Base-by-base conservation (phyloP, 2,113 vertebrate genomes). In the Pheucticus melanocephalus region DNA sequence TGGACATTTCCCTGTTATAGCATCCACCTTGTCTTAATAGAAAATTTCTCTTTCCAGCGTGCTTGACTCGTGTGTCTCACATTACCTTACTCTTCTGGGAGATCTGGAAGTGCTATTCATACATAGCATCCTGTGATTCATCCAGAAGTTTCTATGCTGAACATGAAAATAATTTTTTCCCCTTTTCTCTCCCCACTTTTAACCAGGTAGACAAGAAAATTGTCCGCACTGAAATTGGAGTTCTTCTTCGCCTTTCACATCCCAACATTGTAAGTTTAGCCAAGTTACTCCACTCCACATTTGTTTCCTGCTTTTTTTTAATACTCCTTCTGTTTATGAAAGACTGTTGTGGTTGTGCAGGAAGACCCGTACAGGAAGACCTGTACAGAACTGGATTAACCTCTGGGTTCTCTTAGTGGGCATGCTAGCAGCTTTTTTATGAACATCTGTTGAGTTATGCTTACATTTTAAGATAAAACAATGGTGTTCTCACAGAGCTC, bases 161-260 rank as follows among this genome's bases (percentile, higher is more conserved):
- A 35, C 23, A 18, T 19, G 53, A 15, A 57, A 95, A 93, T 96
- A 65, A 35, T 16, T 70, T 91, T 82, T 42, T 92, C 30, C 37
- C 15, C 76, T 78, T 94, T 88, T 89, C 31, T 27, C 84, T 94
- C 70, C 44, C 95, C 35, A 37, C 68, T 97, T 97, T 94, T 95
- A 90, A 97, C 45, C 90, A 99, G 99, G 98, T 99, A 96, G 99
- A 99, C 97, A 99, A 99, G 97, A 99, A 99, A 97, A 99, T 99
- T 61, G 98, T 99, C 47, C 98, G 99, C 84, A 99, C 99, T 23
- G 99, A 99, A 96, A 99, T 99, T 82, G 98, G 98, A 90, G 98
- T 99, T 83, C 97, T 99, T 60, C 98, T 99, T 92, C 98, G 98
- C 51, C 98, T 99, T 87, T 99, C 99, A 0, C 99, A 99, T 96